These are phyloP conservation scores for Hipparchia sbordonii DNA, from an alignment of 2,888 invertebrate genomes.

Conservation along the genomic window DNA sequence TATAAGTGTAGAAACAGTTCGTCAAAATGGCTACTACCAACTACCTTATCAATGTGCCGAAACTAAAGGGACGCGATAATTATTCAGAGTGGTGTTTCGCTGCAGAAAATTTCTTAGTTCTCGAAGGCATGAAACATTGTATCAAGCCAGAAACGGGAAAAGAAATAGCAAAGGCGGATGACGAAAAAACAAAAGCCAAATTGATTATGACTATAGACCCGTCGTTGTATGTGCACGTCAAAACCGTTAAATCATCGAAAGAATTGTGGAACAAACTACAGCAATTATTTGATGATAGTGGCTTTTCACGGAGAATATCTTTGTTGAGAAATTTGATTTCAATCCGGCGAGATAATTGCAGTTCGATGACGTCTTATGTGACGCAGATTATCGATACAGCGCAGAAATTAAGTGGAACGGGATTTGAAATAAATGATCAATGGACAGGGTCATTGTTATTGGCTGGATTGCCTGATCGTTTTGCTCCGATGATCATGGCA, in stretches of 20 bases:
- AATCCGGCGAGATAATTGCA: constrained; percentile 17
- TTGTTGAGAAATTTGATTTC: constrained; percentile 18
- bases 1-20: too few relatives aligned
- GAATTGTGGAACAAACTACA: constrained; percentile 32
- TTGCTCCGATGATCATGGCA: constrained; percentile 43
- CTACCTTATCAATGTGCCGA: background rate
- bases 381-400: constrained; percentile 3
- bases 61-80: background rate
- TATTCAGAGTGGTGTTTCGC: background rate
- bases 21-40: background rate
- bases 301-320: constrained; percentile 24
- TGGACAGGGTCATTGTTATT: constrained; percentile 42
- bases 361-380: constrained; percentile 29
- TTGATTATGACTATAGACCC: constrained; percentile 34
- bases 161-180: constrained; percentile 25
- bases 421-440: constrained; percentile 41
- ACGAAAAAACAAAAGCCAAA: constrained; percentile 34
- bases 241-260: constrained; percentile 1
- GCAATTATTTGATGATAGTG: constrained; percentile 27
- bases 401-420: constrained; percentile 37
- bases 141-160: background rate
- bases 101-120: constrained; percentile 16
- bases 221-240: constrained; percentile 31
- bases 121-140: constrained; percentile 19
- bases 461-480: constrained; percentile 41